Evolutionary conservation across 2,797 vertebrate species (phyloP), one percentile per base, ranked within the genome.

Genomic region (Somateria mollissima): DNA sequence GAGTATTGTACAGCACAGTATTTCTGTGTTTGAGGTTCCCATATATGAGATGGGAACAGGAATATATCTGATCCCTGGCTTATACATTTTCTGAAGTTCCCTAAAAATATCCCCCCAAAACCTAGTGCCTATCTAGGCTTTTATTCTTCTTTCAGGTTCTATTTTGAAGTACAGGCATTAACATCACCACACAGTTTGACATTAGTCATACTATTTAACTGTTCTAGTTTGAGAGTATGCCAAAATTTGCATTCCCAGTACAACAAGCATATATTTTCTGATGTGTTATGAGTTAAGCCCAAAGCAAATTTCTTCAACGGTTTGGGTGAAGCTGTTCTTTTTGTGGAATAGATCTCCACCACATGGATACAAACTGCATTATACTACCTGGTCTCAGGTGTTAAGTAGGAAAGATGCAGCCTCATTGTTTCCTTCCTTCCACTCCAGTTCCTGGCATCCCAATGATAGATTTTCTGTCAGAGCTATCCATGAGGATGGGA

Each of bases 221-320:
- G 2, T 10, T 25, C 14, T 37, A 15, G 13, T 67, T 60, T 37
- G 15, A 10, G 30, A 60, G 3, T 17, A 25, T 34, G 13, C 2
- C 13, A 53, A 84, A 78, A 10, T 51, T 77, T 91, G 3, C 8
- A 47, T 45, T 5, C 5, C 25, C 15, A 15, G 11, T 2, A 51
- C 14, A 77, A 30, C 2, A 4, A 3, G 0, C 5, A 32, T 15
- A 11, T 2, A 5, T 51, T 67, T 56, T 34, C 8, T 10, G 7
- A n/a, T 16, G 11, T 11, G 53, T 15, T 8, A 49, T 54, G 7
- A 34, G 22, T 3, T 83, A 22, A 54, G 11, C 28, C 2, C 25
- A 84, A 39, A 45, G 7, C 32, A 53, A 34, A 62, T 62, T 5
- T 58, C 28, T 93, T 80, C 32, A 86, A 34, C 8, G n/a, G 20